Percentiles rank a stretch among this genome's conserved stretches.
phyloP scores from a whole-genome alignment of 2,888 invertebrate genomes.

The Sturmia bella region DNA sequence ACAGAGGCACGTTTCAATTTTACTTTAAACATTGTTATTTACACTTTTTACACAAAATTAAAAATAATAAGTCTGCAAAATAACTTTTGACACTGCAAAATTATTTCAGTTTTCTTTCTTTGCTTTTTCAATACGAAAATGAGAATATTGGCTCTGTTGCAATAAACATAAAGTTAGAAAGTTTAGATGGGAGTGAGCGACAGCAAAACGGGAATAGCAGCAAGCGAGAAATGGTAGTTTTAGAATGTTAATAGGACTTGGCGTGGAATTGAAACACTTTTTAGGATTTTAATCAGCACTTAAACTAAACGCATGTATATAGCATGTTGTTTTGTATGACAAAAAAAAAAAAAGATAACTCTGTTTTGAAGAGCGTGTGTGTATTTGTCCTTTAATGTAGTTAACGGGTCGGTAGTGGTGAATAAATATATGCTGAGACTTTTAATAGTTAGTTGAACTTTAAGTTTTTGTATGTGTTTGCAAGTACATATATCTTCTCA shows the following conservation, averaged over 20 bases:
- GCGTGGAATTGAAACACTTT: slow-evolving; percentile 15
- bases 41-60: slow-evolving; percentile 63
- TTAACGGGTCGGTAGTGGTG: slow-evolving; percentile 63
- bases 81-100: slow-evolving; percentile 9
- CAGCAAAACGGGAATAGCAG: no score
- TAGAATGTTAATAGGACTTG: no score
- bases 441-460: slow-evolving; percentile 55
- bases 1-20: slow-evolving; percentile 63
- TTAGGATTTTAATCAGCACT: slow-evolving; percentile 2
- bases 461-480: background rate
- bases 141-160: no score
- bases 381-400: background rate
- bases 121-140: no score
- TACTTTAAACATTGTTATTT: slow-evolving; percentile 48
- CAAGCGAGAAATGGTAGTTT: no score
- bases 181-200: no score
- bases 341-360: background rate
- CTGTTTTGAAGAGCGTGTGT: background rate
- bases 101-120: no score
- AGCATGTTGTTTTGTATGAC: background rate
- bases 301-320: background rate
- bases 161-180: no score
- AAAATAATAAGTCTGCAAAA: background rate
- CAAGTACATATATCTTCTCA: slow-evolving; percentile 26
- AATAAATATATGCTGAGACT: slow-evolving; percentile 9